These are phyloP conservation scores for Drosophila quasianomalipes DNA, from an alignment of 2,888 invertebrate species.

Conservation along the genomic window DNA sequence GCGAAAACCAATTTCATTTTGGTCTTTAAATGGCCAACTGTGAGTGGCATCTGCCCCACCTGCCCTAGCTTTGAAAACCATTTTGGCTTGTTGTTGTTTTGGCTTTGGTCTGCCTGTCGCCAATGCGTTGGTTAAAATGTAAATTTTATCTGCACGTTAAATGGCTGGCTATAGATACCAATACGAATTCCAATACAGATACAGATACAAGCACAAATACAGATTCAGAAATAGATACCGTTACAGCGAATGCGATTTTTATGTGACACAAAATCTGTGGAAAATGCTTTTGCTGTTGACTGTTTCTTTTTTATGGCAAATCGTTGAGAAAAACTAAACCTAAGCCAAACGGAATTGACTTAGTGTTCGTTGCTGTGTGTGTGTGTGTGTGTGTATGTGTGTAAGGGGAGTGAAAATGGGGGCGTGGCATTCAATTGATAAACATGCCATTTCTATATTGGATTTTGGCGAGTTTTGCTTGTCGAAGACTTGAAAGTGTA, in stretches of 20 bases:
- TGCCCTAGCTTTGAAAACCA: not conserved
- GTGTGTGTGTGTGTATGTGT: not conserved
- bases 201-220: constrained; percentile 25
- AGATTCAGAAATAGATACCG: constrained; percentile 22
- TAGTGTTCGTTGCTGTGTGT: constrained; percentile 2
- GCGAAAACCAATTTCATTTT: constrained; percentile 60
- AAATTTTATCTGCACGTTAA: constrained; percentile 70
- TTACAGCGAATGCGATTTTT: constrained; percentile 56
- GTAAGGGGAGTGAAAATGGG: not conserved
- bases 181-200: constrained; percentile 1
- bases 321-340: constrained; percentile 57
- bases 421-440: constrained; percentile 31
- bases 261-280: constrained; percentile 69
- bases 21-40: constrained; percentile 44
- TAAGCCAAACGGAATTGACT: constrained; percentile 67
- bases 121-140: constrained; percentile 60
- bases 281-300: constrained; percentile 49
- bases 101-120: constrained; percentile 25
- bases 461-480: constrained; percentile 31
- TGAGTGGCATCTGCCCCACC: constrained; percentile 27
- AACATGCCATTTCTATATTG: constrained; percentile 34
- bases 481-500: constrained; percentile 17
- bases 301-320: constrained; percentile 46
- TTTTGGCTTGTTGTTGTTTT: constrained; percentile 40
- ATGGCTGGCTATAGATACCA: constrained; percentile 51